Evolutionary conservation across 1,140 invertebrate genomes (phyloP), one percentile per base, ranked within the genome.

Genomic region (Melanaphis sacchari): DNA sequence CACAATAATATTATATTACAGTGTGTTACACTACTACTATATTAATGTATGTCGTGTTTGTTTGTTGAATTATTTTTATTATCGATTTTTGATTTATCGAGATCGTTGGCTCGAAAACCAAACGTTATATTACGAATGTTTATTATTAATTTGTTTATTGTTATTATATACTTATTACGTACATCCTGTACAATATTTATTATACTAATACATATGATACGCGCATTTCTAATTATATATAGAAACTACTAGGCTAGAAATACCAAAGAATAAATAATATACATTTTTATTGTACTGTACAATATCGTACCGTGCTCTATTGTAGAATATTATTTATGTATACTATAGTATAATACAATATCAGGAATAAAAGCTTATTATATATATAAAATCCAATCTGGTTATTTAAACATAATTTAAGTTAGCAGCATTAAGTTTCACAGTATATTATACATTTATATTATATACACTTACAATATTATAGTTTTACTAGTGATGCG

Each of bases 171-270:
- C 18, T 22, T 89, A 52, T 38, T 89, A 52, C 49, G 31, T 87
- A 49, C 2, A 49, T 88, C 43, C 85, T 88, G 36, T 36, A 87
- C 46, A 87, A 87, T 87, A 88, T 89, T 52, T 52, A 89, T 49
- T 38, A 89, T 52, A 52, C 43, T 36, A 36, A 52, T 89, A 52
- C 5, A 4, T 52, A 52, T 8, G 21, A 38, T 52, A 36, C 36
- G 22, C 31, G 43, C 46, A 52, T 89, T 89, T 49, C n/a, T 89
- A 52, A 49, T 89, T 89, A 24, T 89, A 24, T 89, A 52, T 52
- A 38, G 87, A 89, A 89, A 52, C 46, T 24, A 52, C 18, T 52
- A 89, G 87, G 87, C 87, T 89, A 89, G 87, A 49, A 0, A 89
- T 46, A 89, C 87, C 87, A 89, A 89, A 89, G 87, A 89, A 76